Conservation (phyloP, 2,888 invertebrate species). For the Vandiemenella viatica region DNA sequence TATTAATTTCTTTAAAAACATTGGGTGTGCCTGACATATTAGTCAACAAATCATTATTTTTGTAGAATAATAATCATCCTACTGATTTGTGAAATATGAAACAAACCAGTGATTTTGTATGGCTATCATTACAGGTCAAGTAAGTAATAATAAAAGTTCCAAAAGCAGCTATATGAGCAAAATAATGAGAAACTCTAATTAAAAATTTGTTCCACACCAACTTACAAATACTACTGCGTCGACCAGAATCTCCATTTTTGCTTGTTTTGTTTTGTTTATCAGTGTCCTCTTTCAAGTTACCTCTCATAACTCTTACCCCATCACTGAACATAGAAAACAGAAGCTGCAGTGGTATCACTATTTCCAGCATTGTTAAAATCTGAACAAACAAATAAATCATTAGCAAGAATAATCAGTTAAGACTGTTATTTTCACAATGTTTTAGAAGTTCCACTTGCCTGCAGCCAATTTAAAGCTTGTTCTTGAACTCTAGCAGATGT, state of each 20-base stretch:
- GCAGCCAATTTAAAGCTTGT: slow-evolving; percentile 79
- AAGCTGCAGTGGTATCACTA: slow-evolving; percentile 73
- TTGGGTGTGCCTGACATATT: no score
- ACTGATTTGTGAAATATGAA: no score
- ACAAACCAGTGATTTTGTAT: not conserved
- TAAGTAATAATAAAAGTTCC: not conserved
- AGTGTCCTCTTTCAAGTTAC: slow-evolving; percentile 17
- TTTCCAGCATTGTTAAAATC: slow-evolving; percentile 76
- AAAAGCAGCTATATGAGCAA: no score
- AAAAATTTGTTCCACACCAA: no score
- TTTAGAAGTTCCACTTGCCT: slow-evolving; percentile 32
- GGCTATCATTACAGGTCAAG: not conserved
- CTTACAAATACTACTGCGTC: slow-evolving; percentile 41
- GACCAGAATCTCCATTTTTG: slow-evolving; percentile 25
- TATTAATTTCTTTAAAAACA: no score
- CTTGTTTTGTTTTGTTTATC: slow-evolving; percentile 20
- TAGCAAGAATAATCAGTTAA: not conserved
- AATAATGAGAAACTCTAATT: no score
- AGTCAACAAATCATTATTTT: no score
- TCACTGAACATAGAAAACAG: slow-evolving; percentile 81
- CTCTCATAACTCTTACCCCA: slow-evolving; percentile 57
- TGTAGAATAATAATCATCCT: no score
- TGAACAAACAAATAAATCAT: slow-evolving; percentile 23
- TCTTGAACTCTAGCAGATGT: slow-evolving; percentile 70
- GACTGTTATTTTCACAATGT: not conserved